These are phyloP conservation scores for Cheilosia impressa DNA, from an alignment of 2,888 invertebrate species.

Conservation along the genomic window DNA sequence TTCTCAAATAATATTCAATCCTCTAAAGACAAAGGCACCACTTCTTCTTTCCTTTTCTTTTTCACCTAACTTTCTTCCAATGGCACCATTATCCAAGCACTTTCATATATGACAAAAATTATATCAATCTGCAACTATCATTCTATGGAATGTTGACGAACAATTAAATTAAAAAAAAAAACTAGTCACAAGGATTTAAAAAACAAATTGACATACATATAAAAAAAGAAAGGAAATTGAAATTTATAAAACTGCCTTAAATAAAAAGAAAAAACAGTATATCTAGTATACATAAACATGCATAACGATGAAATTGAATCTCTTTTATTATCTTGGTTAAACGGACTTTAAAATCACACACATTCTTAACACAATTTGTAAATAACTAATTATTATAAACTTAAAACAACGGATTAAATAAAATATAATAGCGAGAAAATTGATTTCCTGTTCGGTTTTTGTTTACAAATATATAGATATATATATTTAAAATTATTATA, in stretches of 20 bases:
- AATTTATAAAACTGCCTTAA: constrained; percentile 73
- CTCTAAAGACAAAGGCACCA: constrained; percentile 60
- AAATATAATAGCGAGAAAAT: constrained; percentile 22
- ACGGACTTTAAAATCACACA: constrained; percentile 23
- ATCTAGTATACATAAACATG: constrained; percentile 22
- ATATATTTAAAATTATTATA: constrained; percentile 48
- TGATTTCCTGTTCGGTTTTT: constrained; percentile 62
- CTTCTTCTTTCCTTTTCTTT: constrained; percentile 32
- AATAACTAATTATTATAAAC: constrained; percentile 35
- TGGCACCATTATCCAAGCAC: constrained; percentile 70
- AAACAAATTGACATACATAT: constrained; percentile 61
- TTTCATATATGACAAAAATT: constrained; percentile 36
- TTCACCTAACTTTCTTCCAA: constrained; percentile 59
- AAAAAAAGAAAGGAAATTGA: constrained; percentile 58
- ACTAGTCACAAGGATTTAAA: constrained; percentile 57
- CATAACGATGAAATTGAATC: constrained; percentile 31
- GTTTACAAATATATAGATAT: constrained; percentile 59
- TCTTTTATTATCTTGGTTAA: constrained; percentile 59
- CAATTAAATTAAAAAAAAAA: constrained; percentile 38
- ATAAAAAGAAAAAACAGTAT: constrained; percentile 29
- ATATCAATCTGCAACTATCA: constrained; percentile 41
- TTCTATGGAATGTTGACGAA: constrained; percentile 58
- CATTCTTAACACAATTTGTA: constrained; percentile 42
- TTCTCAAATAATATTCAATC: constrained; percentile 34
- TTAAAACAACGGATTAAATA: constrained; percentile 10